phyloP scores from a whole-genome alignment of 2,888 invertebrate genomes.

The Cephus pulcher region DNA sequence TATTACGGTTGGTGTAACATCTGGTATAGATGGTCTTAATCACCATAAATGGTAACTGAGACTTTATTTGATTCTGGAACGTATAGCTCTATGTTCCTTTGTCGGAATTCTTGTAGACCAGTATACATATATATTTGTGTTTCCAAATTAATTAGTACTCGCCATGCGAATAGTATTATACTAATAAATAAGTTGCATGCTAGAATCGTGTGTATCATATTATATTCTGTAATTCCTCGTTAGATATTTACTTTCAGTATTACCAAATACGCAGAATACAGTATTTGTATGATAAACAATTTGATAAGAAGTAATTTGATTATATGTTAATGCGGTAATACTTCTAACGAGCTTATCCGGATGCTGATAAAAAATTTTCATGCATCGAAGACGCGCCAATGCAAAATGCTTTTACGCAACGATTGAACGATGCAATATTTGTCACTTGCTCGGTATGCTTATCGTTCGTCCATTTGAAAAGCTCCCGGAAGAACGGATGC shows the following conservation, averaged over 20 bases:
- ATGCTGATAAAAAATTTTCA: no score
- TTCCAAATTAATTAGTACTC: not conserved
- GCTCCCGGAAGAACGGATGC: not conserved
- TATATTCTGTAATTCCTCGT: not conserved
- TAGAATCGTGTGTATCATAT: not conserved
- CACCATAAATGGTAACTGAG: slow-evolving; percentile 2
- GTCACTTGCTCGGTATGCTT: not conserved
- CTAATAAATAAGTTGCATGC: not conserved
- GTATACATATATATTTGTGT: not conserved
- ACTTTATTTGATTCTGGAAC: not conserved
- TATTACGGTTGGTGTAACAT: not conserved
- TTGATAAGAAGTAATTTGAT: no score
- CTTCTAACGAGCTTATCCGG: no score
- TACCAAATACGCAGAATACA: no score
- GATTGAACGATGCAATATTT: no score
- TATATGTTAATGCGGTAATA: no score
- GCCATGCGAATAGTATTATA: not conserved
- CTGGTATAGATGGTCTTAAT: slow-evolving; percentile 2
- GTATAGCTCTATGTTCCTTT: not conserved
- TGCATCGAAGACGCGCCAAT: no score
- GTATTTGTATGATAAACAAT: no score
- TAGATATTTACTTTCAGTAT: no score
- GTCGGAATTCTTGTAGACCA: not conserved
- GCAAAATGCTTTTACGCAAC: no score
- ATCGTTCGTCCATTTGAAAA: not conserved